Percentiles rank a stretch among this genome's conserved stretches.
Evolutionary conservation across 2,113 vertebrate genomes (phyloP).

Genomic region (Heterocephalus glaber): DNA sequence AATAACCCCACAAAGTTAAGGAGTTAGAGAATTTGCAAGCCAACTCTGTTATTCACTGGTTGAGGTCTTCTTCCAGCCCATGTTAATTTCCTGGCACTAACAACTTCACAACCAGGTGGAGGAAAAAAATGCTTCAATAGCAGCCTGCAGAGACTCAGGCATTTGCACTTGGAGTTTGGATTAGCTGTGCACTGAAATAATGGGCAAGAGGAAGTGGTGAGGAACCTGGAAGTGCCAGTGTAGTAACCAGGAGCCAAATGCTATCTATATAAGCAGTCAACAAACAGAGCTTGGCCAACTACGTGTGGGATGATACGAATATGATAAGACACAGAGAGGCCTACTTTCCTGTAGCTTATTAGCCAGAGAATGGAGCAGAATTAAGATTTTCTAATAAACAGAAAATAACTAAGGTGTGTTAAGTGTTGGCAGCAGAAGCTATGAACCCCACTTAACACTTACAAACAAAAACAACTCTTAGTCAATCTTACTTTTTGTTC

Average conservation of each 20-base stretch:
- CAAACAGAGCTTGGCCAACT: not conserved
- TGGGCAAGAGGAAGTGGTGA: not conserved
- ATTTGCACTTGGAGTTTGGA: not conserved
- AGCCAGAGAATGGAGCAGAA: not conserved
- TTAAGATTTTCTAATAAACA: not conserved
- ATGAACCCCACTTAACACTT: not conserved
- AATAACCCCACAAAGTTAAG: not conserved
- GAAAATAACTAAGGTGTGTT: not conserved
- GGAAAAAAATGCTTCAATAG: not conserved
- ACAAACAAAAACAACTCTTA: not conserved
- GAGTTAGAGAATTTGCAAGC: not conserved
- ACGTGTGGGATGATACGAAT: not conserved
- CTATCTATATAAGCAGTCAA: not conserved
- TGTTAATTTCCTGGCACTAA: constrained; percentile 14
- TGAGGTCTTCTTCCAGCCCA: constrained; percentile 40
- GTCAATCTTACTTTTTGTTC: not conserved
- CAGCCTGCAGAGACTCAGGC: not conserved
- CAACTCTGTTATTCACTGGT: not conserved
- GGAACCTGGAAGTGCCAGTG: not conserved
- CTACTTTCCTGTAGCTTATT: not conserved
- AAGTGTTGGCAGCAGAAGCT: not conserved
- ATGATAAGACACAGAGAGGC: not conserved
- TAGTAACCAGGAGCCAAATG: not conserved
- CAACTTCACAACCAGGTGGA: not conserved
- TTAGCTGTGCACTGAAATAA: not conserved